Evolutionary conservation across 2,113 vertebrate genomes (phyloP).

Genomic region (Indicator indicator): DNA sequence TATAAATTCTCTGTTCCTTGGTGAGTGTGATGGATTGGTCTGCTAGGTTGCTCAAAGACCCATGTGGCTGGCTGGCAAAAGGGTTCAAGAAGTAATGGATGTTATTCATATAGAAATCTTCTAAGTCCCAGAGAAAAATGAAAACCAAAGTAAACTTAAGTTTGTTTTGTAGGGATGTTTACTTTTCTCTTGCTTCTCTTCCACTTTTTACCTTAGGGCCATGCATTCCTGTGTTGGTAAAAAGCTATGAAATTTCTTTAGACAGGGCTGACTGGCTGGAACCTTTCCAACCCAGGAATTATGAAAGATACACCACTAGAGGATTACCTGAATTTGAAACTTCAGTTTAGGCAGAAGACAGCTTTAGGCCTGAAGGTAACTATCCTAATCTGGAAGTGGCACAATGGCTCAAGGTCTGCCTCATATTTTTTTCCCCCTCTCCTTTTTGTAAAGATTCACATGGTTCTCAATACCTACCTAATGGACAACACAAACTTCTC

Average conservation of each 20-base stretch:
- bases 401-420: accelerated
- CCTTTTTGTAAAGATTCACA: no score
- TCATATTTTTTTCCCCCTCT: neutral
- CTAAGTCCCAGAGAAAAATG: neutral
- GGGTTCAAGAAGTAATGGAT: neutral
- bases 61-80: neutral
- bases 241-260: neutral
- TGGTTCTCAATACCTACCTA: neutral
- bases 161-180: neutral
- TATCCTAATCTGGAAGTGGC: neutral
- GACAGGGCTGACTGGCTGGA: neutral
- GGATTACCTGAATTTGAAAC: neutral
- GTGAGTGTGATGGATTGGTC: neutral
- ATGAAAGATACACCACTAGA: neutral
- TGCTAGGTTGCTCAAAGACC: neutral
- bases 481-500: neutral
- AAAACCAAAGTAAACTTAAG: neutral
- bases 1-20: neutral
- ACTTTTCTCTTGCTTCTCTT: neutral
- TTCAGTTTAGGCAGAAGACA: neutral
- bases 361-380: neutral
- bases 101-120: neutral
- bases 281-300: neutral
- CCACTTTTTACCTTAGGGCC: neutral
- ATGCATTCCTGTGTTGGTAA: neutral